Conservation (phyloP, 1,140 invertebrate species). For the Laupala kohalensis region DNA sequence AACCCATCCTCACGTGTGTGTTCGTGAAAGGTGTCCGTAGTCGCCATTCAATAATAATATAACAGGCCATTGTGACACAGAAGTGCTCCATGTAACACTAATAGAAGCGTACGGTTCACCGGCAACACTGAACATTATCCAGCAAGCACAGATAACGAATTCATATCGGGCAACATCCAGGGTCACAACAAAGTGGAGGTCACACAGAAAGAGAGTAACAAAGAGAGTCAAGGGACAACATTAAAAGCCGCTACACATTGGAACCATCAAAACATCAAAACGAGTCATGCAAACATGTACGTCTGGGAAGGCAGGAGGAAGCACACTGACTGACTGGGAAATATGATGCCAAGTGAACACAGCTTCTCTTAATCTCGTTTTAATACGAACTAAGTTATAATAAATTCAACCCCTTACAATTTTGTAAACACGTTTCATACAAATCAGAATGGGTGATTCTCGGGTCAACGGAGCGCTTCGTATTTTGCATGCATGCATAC, state of each 20-base stretch:
- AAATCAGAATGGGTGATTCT: no score
- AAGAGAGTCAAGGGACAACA: neutral
- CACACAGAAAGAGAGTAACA: neutral
- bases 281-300: neutral
- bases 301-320: neutral
- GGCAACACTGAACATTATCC: neutral
- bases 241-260: neutral
- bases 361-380: no score
- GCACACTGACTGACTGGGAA: neutral
- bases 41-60: no score
- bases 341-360: neutral
- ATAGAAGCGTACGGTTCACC: neutral
- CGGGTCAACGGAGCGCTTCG: no score
- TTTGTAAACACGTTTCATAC: no score
- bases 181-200: neutral
- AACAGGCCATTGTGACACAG: no score
- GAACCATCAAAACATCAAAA: neutral
- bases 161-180: neutral
- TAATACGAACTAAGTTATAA: no score
- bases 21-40: no score
- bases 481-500: no score
- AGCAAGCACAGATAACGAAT: neutral
- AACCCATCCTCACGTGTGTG: no score
- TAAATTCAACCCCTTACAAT: no score
- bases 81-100: no score